Evolutionary conservation across 2,113 vertebrate genomes (phyloP), one percentile per base, ranked within the genome.

Genomic region (Macheiramphus alcinus): DNA sequence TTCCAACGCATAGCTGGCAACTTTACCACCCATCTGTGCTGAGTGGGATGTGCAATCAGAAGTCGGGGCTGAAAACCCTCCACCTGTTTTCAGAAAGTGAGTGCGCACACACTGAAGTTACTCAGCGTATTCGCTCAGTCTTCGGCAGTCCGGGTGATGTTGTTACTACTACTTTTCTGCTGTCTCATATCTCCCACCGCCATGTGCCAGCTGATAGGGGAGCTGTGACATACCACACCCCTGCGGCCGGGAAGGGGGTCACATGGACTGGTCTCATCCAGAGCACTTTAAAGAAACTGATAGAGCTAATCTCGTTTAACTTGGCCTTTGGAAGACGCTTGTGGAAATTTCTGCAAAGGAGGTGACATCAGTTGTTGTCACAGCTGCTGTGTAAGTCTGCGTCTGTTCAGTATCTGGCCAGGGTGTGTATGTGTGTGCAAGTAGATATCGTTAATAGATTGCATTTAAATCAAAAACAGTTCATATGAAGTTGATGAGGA

Each of bases 281-380:
- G 86, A 86, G 75, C 73, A 80, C 94, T 97, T 97, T 94, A 95
- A 95, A 97, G 94, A 93, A 97, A 53, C 88, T 27, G 97, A 96
- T 97, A 97, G 48, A 97, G 91, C 95, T 96, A 97, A 95, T 98
- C 96, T 97, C n/a, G 43, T 95, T 96, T 95, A 96, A 96, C 93
- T 96, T 96, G 96, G 92, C 91, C 95, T 97, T 97, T 97, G 95
- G 96, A 96, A 96, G 93, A 93, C 8, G 25, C 80, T 91, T 92
- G 95, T 97, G 95, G 97, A 97, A 97, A 94, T 91, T 97, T 97
- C 95, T 96, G 92, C 91, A 94, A 91, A 91, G 97, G 91, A 93
- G 97, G 93, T 98, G 97, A 97, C 96, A 93, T 97, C 97, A 97
- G 94, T 96, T 97, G 97, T 97, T 97, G 96, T 97, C 96, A 96